Conservation (phyloP, 2,888 invertebrate genomes). For the Stegophylla sp. region DNA sequence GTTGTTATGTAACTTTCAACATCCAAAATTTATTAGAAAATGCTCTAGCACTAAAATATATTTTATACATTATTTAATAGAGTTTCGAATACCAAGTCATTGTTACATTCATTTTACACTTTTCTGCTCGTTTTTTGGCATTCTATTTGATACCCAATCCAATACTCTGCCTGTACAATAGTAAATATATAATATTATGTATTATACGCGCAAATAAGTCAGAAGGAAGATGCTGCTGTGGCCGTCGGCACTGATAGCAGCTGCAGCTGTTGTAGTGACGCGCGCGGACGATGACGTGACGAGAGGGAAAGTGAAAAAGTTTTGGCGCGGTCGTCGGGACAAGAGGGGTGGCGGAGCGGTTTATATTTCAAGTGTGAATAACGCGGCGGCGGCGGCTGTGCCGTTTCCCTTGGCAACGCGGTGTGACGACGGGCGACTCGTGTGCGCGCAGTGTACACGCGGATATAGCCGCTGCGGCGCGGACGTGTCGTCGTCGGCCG, state of each 20-base stretch:
- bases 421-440: slow-evolving; percentile 8
- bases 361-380: slow-evolving; percentile 55
- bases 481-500: slow-evolving; percentile 49
- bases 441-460: background rate
- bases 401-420: slow-evolving; percentile 54
- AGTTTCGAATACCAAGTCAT: too few relatives aligned
- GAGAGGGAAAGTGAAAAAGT: slow-evolving; percentile 16
- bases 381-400: slow-evolving; percentile 1
- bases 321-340: background rate
- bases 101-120: too few relatives aligned
- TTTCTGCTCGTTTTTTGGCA: too few relatives aligned
- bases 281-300: background rate
- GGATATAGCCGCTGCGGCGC: slow-evolving; percentile 11
- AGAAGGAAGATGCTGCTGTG: too few relatives aligned
- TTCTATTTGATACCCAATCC: too few relatives aligned
- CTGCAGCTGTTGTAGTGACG: background rate
- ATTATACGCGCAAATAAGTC: too few relatives aligned
- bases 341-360: background rate
- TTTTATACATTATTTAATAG: too few relatives aligned
- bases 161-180: too few relatives aligned
- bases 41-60: too few relatives aligned
- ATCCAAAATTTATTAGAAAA: too few relatives aligned
- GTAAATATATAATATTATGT: too few relatives aligned
- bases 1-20: too few relatives aligned
- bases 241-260: background rate